Percentiles rank a stretch among this genome's conserved stretches.
phyloP scores from a whole-genome alignment of 2,797 vertebrate genomes.

The Macrochelys suwanniensis region DNA sequence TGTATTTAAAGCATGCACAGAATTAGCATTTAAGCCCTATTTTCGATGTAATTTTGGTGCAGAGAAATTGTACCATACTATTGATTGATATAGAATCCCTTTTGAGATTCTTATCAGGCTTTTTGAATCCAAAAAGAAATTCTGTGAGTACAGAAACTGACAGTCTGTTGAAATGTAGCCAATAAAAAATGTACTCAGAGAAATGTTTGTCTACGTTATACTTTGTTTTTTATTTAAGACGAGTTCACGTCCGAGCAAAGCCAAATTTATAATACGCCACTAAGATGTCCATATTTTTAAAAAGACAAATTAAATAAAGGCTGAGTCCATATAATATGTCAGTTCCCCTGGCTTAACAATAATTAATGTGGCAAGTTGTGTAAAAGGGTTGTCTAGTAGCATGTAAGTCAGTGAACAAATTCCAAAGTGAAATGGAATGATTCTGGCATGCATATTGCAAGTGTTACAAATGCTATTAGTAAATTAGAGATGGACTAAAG shows the following conservation, averaged over 20 bases:
- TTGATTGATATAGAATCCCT: neutral
- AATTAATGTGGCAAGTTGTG: neutral
- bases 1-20: neutral
- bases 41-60: neutral
- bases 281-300: too few relatives aligned
- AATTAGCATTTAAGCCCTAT: neutral
- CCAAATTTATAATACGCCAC: neutral
- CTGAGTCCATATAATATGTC: neutral
- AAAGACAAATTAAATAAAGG: too few relatives aligned
- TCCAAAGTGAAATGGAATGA: neutral
- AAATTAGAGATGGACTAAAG: slow-evolving; percentile 7
- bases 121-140: neutral
- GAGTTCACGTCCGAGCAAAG: neutral
- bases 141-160: neutral
- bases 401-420: neutral
- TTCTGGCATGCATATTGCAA: neutral
- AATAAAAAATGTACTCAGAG: neutral
- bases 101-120: neutral
- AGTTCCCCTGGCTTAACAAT: neutral
- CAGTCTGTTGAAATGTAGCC: neutral
- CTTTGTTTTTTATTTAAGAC: neutral
- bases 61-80: neutral
- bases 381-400: neutral
- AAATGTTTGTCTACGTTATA: neutral
- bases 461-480: neutral